Evolutionary conservation across 2,797 vertebrate genomes (phyloP).

Genomic region (Smutsia gigantea): DNA sequence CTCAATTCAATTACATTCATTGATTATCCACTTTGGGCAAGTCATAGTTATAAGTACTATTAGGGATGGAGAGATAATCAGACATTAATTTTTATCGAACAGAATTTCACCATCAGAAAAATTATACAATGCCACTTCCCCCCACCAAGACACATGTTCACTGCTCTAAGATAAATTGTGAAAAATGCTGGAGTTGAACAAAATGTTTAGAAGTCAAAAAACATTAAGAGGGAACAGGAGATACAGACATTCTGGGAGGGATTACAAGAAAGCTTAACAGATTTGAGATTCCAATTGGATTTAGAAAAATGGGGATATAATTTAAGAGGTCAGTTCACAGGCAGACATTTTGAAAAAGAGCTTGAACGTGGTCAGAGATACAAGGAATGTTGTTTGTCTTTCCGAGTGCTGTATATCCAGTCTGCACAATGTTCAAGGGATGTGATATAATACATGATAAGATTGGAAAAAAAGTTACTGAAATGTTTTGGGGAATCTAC

Average conservation of each 20-base stretch:
- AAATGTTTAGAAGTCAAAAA: not conserved
- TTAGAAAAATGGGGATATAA: not conserved
- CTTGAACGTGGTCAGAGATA: not conserved
- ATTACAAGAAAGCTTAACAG: not conserved
- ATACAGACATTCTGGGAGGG: not conserved
- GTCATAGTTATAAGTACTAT: not conserved
- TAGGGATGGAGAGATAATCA: not conserved
- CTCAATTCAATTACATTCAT: conserved; percentile 24
- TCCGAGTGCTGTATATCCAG: not conserved
- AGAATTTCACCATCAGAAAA: not conserved
- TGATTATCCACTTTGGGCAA: not conserved
- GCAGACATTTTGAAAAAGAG: not conserved
- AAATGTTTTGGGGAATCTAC: not conserved
- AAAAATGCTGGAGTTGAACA: not conserved
- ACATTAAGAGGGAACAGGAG: not conserved
- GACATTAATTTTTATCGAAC: conserved; percentile 41
- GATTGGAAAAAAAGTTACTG: not conserved
- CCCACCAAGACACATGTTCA: not conserved
- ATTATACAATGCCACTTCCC: not conserved
- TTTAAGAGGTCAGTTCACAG: not conserved
- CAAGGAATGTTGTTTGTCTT: not conserved
- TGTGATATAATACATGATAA: not conserved
- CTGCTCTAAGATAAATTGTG: not conserved
- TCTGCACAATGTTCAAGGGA: not conserved
- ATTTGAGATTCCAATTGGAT: not conserved